Evolutionary conservation across 2,888 invertebrate genomes (phyloP), one percentile per base, ranked within the genome.

Genomic region (Halocaridina rubra): DNA sequence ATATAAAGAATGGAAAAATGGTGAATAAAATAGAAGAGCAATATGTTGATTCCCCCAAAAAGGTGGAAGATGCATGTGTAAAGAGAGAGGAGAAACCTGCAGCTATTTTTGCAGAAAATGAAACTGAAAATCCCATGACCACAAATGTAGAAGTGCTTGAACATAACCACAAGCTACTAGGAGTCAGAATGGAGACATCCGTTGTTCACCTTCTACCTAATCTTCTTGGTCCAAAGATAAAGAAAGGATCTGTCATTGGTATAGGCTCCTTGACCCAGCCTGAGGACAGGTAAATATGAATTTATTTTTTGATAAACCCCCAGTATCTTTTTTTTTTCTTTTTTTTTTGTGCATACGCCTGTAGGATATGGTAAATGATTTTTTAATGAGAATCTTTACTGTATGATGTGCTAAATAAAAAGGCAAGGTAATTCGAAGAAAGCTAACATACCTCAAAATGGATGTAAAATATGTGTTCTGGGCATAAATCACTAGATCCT

Each of bases 231-330:
- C 46, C 27, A 32, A 85, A 46, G 16, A 1, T 85, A 32, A 53
- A 61, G 5, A 13, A 4, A 33, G 81, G 85, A 16, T 22, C 64
- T 19, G 72, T 76, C 24, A 30, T 85, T 13, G 71, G 64, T 39
- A 32, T 85, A n/a, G 59, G 61, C 5, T 33, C 85, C 29, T 77
- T 85, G 19, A 69, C 80, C 13, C 32, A 69, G 22, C 39, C 59
- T 46, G 24, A 59, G 19, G 84, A 84, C 33, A 84, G 84, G 84
- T 80, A 32, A 61, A 64, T 32, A 22, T 39, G n/a, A n/a, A n/a
- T n/a, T n/a, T n/a, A n/a, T n/a, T n/a, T n/a, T n/a, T n/a, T n/a
- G n/a, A n/a, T n/a, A n/a, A n/a, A n/a, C n/a, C n/a, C n/a, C n/a
- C n/a, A n/a, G n/a, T n/a, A n/a, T n/a, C n/a, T n/a, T n/a, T n/a